phyloP scores from a whole-genome alignment of 2,888 invertebrate species.

The Agrenia bidenticulata region DNA sequence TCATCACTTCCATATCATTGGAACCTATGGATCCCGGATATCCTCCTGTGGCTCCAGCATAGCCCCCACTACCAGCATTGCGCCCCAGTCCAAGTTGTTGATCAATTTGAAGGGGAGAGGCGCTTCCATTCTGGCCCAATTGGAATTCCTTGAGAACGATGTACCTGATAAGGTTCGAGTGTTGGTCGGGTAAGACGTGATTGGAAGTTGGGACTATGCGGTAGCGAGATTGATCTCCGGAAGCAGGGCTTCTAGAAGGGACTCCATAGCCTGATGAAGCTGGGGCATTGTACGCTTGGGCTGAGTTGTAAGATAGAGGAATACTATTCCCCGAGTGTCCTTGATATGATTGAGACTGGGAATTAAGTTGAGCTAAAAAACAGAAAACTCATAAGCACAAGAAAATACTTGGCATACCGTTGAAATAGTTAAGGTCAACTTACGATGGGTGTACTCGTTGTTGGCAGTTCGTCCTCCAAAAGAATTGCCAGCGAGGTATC shows the following conservation, averaged over 20 bases:
- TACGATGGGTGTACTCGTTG: too few relatives aligned
- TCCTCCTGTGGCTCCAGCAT: background rate
- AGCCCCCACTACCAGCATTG: background rate
- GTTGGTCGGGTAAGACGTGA: constrained; percentile 5
- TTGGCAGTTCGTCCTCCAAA: too few relatives aligned
- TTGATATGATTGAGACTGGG: too few relatives aligned
- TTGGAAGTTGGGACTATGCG: constrained; percentile 3
- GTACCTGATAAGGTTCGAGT: constrained; percentile 15
- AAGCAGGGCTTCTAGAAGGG: background rate
- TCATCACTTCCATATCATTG: constrained; percentile 7
- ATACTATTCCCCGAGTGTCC: too few relatives aligned
- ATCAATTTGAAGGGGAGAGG: background rate
- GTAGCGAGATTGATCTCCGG: background rate
- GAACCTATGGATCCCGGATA: background rate
- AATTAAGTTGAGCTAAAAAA: too few relatives aligned
- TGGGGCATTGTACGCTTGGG: background rate
- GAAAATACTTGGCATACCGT: too few relatives aligned
- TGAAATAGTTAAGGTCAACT: too few relatives aligned
- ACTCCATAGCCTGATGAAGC: background rate
- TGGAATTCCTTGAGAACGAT: constrained; percentile 17
- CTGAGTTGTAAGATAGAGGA: too few relatives aligned
- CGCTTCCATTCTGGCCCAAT: constrained; percentile 1
- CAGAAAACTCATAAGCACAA: too few relatives aligned
- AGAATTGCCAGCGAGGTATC: background rate
- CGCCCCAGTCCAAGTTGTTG: background rate